These are phyloP conservation scores for Eufriesea mexicana DNA, from an alignment of 1,140 invertebrate genomes.

Conservation along the genomic window DNA sequence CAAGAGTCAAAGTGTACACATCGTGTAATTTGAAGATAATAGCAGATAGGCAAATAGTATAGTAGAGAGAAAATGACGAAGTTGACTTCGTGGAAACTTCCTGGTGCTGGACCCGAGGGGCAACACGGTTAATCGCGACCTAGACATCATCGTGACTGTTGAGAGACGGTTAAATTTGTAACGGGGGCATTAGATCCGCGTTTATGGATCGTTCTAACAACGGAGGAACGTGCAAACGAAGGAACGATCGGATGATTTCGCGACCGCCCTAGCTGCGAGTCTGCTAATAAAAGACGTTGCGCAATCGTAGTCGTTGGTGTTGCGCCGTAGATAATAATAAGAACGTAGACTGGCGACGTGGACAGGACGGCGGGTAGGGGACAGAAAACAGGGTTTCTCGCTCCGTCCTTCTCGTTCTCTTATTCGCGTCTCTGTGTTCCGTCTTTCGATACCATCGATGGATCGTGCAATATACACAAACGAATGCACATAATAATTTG, in stretches of 20 bases:
- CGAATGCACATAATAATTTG: constrained; percentile 55
- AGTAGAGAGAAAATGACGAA: not conserved
- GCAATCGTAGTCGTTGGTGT: constrained; percentile 64
- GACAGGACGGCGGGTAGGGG: not conserved
- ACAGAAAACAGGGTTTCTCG: constrained; percentile 1
- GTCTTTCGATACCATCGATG: constrained; percentile 38
- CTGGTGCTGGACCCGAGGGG: not conserved
- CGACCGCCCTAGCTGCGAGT: constrained; percentile 56
- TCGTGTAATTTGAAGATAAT: not conserved
- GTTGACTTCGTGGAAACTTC: not conserved
- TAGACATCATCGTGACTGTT: constrained; percentile 59
- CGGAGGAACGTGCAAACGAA: constrained; percentile 41
- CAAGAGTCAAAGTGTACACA: not conserved
- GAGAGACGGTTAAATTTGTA: constrained; percentile 53
- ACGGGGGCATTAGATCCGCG: constrained; percentile 40
- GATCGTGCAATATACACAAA: constrained; percentile 25
- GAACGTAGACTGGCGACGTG: constrained; percentile 37
- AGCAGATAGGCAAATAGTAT: not conserved
- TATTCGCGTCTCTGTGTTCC: not conserved
- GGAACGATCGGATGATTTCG: constrained; percentile 68
- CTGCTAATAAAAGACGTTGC: constrained; percentile 76
- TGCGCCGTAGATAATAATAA: constrained; percentile 73
- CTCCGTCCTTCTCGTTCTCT: not conserved
- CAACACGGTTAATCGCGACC: constrained; percentile 58
- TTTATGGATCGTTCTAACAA: constrained; percentile 59